phyloP scores from a whole-genome alignment of 1,140 invertebrate genomes.

The Zaprionus lachaisei region DNA sequence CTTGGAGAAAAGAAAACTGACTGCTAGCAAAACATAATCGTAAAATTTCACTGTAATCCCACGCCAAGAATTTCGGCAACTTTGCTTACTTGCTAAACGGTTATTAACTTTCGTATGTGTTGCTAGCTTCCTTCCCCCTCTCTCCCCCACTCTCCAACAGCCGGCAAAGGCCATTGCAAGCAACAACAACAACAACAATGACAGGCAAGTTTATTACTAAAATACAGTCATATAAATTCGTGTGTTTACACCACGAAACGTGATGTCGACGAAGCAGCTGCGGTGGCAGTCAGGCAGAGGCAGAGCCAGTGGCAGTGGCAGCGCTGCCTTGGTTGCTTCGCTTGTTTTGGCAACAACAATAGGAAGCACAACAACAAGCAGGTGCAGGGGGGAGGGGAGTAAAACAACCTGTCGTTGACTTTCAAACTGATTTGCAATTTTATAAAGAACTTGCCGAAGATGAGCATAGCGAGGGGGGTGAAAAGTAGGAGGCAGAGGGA shows the following conservation, averaged over 20 bases:
- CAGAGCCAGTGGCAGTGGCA: neutral
- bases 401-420: constrained; percentile 72
- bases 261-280: constrained; percentile 21
- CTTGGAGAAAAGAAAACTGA: constrained; percentile 22
- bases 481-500: neutral
- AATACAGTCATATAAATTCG: constrained; percentile 76
- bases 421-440: constrained; percentile 83
- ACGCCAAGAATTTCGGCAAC: constrained; percentile 38
- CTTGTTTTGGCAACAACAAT: constrained; percentile 43
- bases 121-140: constrained; percentile 8
- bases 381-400: neutral
- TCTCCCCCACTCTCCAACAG: neutral
- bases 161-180: constrained; percentile 28
- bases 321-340: constrained; percentile 20
- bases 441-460: constrained; percentile 68
- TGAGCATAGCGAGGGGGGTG: neutral
- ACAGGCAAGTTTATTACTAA: constrained; percentile 64
- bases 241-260: constrained; percentile 65
- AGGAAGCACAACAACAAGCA: constrained; percentile 24
- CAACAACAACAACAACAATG: constrained; percentile 44
- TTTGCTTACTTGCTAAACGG: constrained; percentile 70
- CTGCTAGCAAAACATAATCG: constrained; percentile 53
- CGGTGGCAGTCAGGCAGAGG: neutral
- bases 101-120: constrained; percentile 79
- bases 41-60: constrained; percentile 49